A percentile compares a stretch with the other conserved stretches of the same genome.
phyloP scores from a whole-genome alignment of 2,888 invertebrate genomes.

The Thereva nobilitata region DNA sequence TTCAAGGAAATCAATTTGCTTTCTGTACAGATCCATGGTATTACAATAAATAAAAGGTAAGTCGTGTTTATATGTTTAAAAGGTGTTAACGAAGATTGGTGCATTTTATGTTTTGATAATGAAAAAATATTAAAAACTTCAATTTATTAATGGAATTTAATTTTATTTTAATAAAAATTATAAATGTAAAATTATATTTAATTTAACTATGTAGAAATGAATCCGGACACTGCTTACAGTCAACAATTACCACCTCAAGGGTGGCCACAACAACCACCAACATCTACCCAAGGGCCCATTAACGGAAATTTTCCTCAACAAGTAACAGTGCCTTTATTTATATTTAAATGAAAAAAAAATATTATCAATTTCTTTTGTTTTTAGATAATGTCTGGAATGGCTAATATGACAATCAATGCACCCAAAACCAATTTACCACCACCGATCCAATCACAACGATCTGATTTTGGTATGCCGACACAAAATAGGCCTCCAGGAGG shows the following conservation, averaged over 20 bases:
- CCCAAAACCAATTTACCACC: conserved; percentile 39
- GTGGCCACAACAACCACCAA: conserved; percentile 48
- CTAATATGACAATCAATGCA: conserved; percentile 48
- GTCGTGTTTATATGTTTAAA: too few relatives aligned
- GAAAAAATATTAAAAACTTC: too few relatives aligned
- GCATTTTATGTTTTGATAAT: too few relatives aligned
- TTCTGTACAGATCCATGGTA: background rate
- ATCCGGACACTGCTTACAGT: conserved; percentile 53
- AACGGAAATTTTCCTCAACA: conserved; percentile 51
- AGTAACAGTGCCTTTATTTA: conserved; percentile 44
- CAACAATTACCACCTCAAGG: conserved; percentile 45
- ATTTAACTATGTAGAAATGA: conserved; percentile 45
- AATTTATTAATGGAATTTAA: too few relatives aligned
- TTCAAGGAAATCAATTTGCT: conserved; percentile 12
- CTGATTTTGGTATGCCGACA: conserved; percentile 1
- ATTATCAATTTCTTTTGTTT: background rate
- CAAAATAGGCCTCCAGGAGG: background rate
- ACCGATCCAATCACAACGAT: conserved; percentile 19
- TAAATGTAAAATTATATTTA: background rate
- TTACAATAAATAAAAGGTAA: too few relatives aligned
- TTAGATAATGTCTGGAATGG: conserved; percentile 53
- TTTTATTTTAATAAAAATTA: background rate
- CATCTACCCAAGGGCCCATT: conserved; percentile 36
- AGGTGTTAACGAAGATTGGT: too few relatives aligned
- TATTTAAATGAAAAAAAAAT: background rate